A percentile compares a stretch with the other conserved stretches of the same genome.
Conservation (phyloP, 1,140 invertebrate species). For the Sarcophaga peregrina region DNA sequence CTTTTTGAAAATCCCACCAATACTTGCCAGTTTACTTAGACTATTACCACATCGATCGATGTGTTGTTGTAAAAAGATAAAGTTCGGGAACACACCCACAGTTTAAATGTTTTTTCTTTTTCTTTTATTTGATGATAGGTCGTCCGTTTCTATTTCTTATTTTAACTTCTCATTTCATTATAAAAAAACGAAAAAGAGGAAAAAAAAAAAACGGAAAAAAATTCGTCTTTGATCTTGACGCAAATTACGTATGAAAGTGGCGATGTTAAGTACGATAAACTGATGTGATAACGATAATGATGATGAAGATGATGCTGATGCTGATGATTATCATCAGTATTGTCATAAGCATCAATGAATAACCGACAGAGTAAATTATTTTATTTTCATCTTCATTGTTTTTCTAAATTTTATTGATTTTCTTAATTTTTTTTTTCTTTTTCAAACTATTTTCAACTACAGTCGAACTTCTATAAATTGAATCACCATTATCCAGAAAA, state of each 20-base stretch:
- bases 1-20: slow-evolving; percentile 5
- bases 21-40: slow-evolving; percentile 14
- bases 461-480: too few relatives aligned
- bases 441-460: background rate
- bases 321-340: slow-evolving; percentile 23
- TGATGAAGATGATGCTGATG: too few relatives aligned
- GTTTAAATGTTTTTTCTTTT: background rate
- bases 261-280: slow-evolving; percentile 26
- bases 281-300: too few relatives aligned
- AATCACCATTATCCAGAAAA: too few relatives aligned
- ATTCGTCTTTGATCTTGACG: slow-evolving; percentile 36
- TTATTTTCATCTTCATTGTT: slow-evolving; percentile 17
- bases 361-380: slow-evolving; percentile 16
- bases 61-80: background rate
- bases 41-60: slow-evolving; percentile 28
- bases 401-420: background rate
- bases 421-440: background rate
- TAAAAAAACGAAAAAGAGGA: background rate
- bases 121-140: too few relatives aligned
- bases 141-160: too few relatives aligned
- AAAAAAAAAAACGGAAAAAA: too few relatives aligned
- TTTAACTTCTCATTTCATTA: background rate
- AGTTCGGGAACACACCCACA: slow-evolving; percentile 19
- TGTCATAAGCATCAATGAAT: slow-evolving; percentile 28
- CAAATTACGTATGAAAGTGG: slow-evolving; percentile 10